phyloP scores from a whole-genome alignment of 1,140 invertebrate species.

The Leptinotarsa undecemlineata region DNA sequence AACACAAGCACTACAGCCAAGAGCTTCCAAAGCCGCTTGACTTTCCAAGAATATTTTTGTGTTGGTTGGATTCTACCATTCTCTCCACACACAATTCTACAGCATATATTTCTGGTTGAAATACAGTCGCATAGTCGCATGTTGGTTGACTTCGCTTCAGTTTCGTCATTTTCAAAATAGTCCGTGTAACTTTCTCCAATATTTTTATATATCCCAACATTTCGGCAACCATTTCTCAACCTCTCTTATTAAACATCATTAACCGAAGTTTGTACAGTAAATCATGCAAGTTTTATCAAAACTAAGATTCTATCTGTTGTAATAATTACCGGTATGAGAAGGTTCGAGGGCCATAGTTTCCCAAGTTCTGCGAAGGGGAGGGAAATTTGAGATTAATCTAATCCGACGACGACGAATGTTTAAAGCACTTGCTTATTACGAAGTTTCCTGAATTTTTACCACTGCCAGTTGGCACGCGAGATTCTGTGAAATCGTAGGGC shows the following conservation, averaged over 20 bases:
- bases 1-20: too few relatives aligned
- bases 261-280: constrained; percentile 15
- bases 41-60: too few relatives aligned
- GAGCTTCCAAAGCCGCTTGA: too few relatives aligned
- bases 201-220: constrained; percentile 11
- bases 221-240: constrained; percentile 20
- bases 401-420: constrained; percentile 18
- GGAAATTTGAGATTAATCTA: constrained; percentile 12
- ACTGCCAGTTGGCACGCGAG: constrained; percentile 9
- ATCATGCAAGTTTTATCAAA: constrained; percentile 22
- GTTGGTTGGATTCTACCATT: too few relatives aligned
- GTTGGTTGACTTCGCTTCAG: too few relatives aligned
- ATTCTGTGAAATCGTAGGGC: too few relatives aligned
- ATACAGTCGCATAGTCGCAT: too few relatives aligned
- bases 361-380: neutral
- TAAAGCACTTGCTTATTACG: constrained; percentile 15
- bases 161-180: neutral
- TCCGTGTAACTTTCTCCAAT: neutral
- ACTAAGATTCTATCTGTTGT: constrained; percentile 19
- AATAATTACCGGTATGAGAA: constrained; percentile 21
- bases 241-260: constrained; percentile 23
- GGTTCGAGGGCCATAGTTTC: constrained; percentile 15
- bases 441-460: neutral
- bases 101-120: too few relatives aligned
- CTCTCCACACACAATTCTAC: too few relatives aligned